phyloP scores from a whole-genome alignment of 2,888 invertebrate species.

The Oscheius myriophilus region DNA sequence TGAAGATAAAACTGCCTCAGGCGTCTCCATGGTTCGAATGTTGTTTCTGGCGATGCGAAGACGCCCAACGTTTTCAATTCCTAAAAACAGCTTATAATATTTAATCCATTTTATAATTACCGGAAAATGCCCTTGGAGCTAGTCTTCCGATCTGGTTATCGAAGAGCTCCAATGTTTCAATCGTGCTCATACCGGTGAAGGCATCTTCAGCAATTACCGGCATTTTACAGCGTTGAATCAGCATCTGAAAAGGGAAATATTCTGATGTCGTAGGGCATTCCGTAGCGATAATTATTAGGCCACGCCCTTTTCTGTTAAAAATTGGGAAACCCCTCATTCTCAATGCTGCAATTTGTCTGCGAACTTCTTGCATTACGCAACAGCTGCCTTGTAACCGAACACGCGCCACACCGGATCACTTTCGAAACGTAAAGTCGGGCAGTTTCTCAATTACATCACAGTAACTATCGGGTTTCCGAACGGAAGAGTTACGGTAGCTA shows the following conservation, averaged over 20 bases:
- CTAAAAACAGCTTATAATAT: slow-evolving; percentile 6
- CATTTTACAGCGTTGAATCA: slow-evolving; percentile 46
- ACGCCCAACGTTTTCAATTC: slow-evolving; percentile 47
- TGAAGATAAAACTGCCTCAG: slow-evolving; percentile 43
- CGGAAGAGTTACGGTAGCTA: no score
- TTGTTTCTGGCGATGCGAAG: slow-evolving; percentile 46
- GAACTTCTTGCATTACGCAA: not conserved
- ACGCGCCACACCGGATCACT: no score
- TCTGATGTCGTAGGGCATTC: not conserved
- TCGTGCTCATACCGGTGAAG: slow-evolving; percentile 48
- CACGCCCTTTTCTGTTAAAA: not conserved
- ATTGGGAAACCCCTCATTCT: not conserved
- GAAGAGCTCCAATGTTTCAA: slow-evolving; percentile 51
- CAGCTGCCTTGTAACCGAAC: slow-evolving; percentile 18
- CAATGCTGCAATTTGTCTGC: not conserved
- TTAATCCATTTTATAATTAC: slow-evolving; percentile 11
- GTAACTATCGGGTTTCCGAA: no score
- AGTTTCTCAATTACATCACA: no score
- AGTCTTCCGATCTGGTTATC: slow-evolving; percentile 49
- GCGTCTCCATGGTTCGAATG: slow-evolving; percentile 40
- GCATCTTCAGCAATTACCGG: slow-evolving; percentile 47
- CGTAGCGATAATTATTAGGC: not conserved
- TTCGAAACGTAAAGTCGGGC: no score
- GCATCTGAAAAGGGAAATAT: slow-evolving; percentile 38
- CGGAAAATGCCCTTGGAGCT: slow-evolving; percentile 48